Evolutionary conservation across 2,797 vertebrate genomes (phyloP).

Genomic region (Clarias laeviceps): DNA sequence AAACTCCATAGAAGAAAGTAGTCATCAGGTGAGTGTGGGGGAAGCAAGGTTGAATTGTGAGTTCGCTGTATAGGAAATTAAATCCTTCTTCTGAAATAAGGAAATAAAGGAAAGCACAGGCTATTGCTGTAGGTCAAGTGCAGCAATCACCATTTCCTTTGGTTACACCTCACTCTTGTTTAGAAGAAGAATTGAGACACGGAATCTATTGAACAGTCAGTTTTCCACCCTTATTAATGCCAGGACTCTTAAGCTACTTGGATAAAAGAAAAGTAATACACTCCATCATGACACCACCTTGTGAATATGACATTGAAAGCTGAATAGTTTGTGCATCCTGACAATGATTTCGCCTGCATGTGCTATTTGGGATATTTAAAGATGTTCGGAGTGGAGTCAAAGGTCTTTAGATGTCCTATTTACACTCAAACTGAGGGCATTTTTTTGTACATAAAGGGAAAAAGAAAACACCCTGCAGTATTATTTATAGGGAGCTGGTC

Average conservation of each 20-base stretch:
- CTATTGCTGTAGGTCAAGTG: conserved; percentile 63
- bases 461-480: neutral
- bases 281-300: neutral
- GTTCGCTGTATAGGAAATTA: conserved; percentile 54
- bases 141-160: conserved; percentile 61
- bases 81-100: conserved; percentile 58
- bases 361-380: neutral
- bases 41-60: conserved; percentile 65
- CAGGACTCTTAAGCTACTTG: neutral
- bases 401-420: neutral
- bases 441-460: neutral
- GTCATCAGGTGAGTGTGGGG: conserved; percentile 5
- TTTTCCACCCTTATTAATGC: neutral
- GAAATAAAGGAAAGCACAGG: conserved; percentile 66
- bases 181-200: neutral
- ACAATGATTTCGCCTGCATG: neutral
- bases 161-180: conserved; percentile 49
- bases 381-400: neutral
- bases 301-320: neutral
- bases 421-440: neutral
- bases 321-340: neutral
- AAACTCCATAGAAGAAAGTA: neutral
- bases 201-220: neutral
- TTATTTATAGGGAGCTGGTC: neutral
- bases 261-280: neutral